A percentile compares a stretch with the other conserved stretches of the same genome.
Evolutionary conservation across 2,113 vertebrate genomes (phyloP).

Genomic region (Megaceryle maxima): DNA sequence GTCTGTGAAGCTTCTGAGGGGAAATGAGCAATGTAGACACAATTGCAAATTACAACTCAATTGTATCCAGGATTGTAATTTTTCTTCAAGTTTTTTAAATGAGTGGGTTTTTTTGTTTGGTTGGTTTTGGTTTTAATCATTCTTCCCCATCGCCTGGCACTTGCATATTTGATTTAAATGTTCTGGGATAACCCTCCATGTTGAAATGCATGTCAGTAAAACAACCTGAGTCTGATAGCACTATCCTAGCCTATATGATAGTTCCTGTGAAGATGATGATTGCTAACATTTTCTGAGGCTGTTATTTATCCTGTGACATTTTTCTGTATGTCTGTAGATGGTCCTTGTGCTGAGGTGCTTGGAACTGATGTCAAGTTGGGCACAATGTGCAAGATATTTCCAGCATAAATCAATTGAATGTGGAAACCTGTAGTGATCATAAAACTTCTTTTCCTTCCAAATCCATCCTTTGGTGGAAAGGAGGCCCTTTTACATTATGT

Average conservation of each 20-base stretch:
- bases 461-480: background rate
- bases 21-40: background rate
- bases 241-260: background rate
- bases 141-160: fast-evolving
- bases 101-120: too few relatives aligned
- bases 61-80: background rate
- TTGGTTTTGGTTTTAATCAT: background rate
- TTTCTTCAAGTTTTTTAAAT: background rate
- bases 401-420: background rate
- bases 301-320: background rate
- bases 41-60: background rate
- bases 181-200: background rate
- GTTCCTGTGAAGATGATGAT: background rate
- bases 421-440: background rate
- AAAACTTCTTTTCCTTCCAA: background rate
- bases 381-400: background rate
- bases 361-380: background rate
- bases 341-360: background rate
- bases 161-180: background rate
- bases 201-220: background rate
- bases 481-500: background rate
- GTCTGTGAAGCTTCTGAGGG: background rate
- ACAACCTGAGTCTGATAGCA: background rate
- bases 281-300: background rate
- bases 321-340: background rate